A percentile compares a stretch with the other conserved stretches of the same genome.
Conservation (phyloP, 2,797 vertebrate species). For the Psittacula echo region DNA sequence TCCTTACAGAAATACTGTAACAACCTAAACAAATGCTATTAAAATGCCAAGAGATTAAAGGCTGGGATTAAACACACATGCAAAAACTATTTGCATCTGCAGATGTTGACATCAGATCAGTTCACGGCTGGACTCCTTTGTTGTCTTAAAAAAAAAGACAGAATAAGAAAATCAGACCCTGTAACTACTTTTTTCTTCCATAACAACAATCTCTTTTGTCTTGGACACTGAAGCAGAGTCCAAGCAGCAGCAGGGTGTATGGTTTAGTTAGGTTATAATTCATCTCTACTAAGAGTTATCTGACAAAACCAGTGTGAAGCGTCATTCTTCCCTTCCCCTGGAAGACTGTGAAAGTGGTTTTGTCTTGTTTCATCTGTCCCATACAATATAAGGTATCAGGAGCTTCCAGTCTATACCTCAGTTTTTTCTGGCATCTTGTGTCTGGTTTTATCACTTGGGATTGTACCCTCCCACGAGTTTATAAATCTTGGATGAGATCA, state of each 20-base stretch:
- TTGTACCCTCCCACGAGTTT: not conserved
- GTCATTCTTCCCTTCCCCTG: slow-evolving; percentile 4
- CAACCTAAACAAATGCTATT: not conserved
- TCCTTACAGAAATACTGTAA: not conserved
- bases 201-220: not conserved
- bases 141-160: not conserved
- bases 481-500: not conserved
- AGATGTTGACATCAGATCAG: not conserved
- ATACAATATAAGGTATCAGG: not conserved
- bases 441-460: not conserved
- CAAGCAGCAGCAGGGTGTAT: not conserved
- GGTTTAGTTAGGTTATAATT: slow-evolving; percentile 20
- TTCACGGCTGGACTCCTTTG: not conserved
- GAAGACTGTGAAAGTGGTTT: not conserved
- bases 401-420: not conserved
- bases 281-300: slow-evolving; percentile 12
- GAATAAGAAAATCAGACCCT: not conserved
- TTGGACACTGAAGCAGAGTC: not conserved
- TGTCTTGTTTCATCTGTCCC: not conserved
- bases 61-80: not conserved
- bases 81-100: not conserved
- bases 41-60: slow-evolving; percentile 1
- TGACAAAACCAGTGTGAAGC: not conserved
- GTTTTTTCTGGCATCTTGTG: not conserved
- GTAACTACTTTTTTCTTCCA: not conserved